A percentile compares a stretch with the other conserved stretches of the same genome.
phyloP scores from a whole-genome alignment of 2,888 invertebrate species.

The Dynastes maya region DNA sequence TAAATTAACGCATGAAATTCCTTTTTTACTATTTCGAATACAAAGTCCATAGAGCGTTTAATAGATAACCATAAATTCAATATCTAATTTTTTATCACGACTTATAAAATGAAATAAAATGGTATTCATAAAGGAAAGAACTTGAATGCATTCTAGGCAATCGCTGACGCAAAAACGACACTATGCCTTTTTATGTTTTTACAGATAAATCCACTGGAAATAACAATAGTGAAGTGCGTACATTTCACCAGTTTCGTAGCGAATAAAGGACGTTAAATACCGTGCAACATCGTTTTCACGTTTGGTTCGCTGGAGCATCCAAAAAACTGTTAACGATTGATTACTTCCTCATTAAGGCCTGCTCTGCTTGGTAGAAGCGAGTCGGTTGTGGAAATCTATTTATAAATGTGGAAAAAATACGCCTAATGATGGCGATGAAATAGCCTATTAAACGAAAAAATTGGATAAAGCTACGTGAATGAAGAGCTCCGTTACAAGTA shows the following conservation, averaged over 20 bases:
- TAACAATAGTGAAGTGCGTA: conserved; percentile 8
- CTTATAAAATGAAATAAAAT: not conserved
- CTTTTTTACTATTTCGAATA: not conserved
- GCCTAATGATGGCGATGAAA: not conserved
- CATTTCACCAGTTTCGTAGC: conserved; percentile 6
- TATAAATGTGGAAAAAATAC: not conserved
- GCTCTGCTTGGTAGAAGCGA: not conserved
- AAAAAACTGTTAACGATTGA: conserved; percentile 18
- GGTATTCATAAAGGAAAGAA: not conserved
- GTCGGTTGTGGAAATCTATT: not conserved
- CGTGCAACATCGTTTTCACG: conserved; percentile 25
- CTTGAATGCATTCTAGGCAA: not conserved
- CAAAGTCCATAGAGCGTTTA: not conserved
- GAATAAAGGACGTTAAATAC: conserved; percentile 18
- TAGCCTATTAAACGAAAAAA: not conserved
- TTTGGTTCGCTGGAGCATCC: not conserved
- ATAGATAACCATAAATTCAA: not conserved
- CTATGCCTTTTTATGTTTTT: not conserved
- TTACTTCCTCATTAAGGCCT: conserved; percentile 8
- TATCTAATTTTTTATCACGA: conserved; percentile 20
- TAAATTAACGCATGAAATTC: conserved; percentile 1
- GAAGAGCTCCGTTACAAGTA: too few species aligned
- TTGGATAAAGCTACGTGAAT: not conserved
- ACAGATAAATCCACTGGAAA: conserved; percentile 1
- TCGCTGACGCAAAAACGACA: not conserved